Conservation (phyloP, 1,140 invertebrate genomes). For the Drosophila willistoni region DNA sequence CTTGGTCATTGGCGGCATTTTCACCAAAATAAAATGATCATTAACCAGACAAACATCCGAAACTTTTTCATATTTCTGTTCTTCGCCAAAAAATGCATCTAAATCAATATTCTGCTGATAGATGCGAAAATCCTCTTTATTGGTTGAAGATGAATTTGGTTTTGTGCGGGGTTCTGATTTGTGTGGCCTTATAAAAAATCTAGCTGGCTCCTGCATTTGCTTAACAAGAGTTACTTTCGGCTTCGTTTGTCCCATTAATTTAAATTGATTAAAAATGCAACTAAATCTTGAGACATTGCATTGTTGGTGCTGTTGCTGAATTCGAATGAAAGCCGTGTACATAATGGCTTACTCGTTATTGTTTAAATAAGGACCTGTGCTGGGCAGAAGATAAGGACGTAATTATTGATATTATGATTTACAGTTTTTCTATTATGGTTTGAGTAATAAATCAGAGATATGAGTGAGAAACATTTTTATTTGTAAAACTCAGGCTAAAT, state of each 20-base stretch:
- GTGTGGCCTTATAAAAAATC: conserved; percentile 8
- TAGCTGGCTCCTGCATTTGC: conserved; percentile 20
- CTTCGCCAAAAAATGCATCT: conserved; percentile 65
- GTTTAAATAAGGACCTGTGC: not conserved
- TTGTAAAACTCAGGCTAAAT: no score
- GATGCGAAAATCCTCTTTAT: conserved; percentile 59
- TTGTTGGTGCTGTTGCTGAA: conserved; percentile 35
- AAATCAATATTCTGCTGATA: conserved; percentile 71
- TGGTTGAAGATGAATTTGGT: not conserved
- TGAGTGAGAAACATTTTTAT: not conserved
- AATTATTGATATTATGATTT: not conserved
- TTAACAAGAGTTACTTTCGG: not conserved
- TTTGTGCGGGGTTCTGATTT: conserved; percentile 8
- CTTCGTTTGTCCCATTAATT: conserved; percentile 7
- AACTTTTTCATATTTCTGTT: conserved; percentile 62
- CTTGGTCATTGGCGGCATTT: conserved; percentile 57
- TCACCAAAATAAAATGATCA: conserved; percentile 78
- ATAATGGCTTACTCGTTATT: conserved; percentile 19
- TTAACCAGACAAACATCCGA: conserved; percentile 77
- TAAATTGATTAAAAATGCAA: conserved; percentile 1
- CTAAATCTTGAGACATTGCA: conserved; percentile 16
- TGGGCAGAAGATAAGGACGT: not conserved
- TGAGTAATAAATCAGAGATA: not conserved
- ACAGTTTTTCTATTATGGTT: not conserved
- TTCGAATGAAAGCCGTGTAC: conserved; percentile 36